These are phyloP conservation scores for Ceratosolen fusciceps DNA, from an alignment of 1,140 invertebrate genomes.

Conservation along the genomic window DNA sequence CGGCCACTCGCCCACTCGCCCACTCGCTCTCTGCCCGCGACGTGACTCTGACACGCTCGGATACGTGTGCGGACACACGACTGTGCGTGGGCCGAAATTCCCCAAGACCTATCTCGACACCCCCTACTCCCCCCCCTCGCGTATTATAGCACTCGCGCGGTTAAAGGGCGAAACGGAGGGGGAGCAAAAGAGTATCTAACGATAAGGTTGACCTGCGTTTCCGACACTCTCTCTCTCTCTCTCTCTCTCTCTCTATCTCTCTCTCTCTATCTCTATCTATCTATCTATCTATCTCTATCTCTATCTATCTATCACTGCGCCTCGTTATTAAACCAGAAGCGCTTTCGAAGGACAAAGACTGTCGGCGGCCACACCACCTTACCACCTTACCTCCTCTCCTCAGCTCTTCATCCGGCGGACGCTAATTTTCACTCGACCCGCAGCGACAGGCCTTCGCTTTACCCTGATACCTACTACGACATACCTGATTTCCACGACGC, in stretches of 20 bases:
- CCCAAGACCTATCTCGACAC: slow-evolving; percentile 36
- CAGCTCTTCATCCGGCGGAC: too few relatives aligned
- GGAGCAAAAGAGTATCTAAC: neutral
- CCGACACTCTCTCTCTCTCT: too few relatives aligned
- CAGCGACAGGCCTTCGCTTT: too few relatives aligned
- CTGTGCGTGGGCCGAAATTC: slow-evolving; percentile 18
- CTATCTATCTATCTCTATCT: too few relatives aligned
- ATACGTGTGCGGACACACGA: neutral
- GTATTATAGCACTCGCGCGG: neutral
- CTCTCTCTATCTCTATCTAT: too few relatives aligned
- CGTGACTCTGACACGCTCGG: neutral
- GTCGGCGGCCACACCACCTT: too few relatives aligned
- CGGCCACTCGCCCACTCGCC: slow-evolving; percentile 13
- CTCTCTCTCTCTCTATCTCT: too few relatives aligned
- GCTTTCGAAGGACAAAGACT: neutral
- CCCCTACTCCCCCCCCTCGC: too few relatives aligned
- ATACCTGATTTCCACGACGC: too few relatives aligned
- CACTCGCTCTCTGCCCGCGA: slow-evolving; percentile 5
- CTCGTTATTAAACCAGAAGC: neutral
- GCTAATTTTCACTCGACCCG: too few relatives aligned
- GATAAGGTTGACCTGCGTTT: slow-evolving; percentile 28
- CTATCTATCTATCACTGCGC: neutral
- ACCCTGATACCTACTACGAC: too few relatives aligned
- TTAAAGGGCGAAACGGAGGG: neutral
- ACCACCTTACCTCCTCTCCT: too few relatives aligned